Percentiles rank a stretch among this genome's conserved stretches.
phyloP scores from a whole-genome alignment of 2,113 vertebrate species.

The Tamias sibiricus region DNA sequence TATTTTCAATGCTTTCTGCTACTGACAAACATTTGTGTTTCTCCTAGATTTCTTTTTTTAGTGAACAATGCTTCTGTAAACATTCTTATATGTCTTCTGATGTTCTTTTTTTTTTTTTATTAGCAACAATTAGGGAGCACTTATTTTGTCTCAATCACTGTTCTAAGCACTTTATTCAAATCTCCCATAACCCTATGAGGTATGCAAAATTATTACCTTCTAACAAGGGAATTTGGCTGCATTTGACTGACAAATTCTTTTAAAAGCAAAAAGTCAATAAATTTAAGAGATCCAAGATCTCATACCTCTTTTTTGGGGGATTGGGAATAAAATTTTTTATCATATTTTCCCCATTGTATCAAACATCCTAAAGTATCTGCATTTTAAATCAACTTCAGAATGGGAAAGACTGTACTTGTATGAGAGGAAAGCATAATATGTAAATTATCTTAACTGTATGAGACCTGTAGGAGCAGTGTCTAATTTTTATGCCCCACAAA shows the following conservation, averaged over 20 bases:
- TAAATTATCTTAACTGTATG: background rate
- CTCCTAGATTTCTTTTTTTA: background rate
- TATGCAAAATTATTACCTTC: background rate
- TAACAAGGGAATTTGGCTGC: too few relatives aligned
- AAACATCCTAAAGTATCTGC: background rate
- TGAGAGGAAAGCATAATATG: background rate
- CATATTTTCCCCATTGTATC: too few relatives aligned
- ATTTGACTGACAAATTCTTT: too few relatives aligned
- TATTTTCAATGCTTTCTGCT: background rate
- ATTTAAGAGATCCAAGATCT: background rate
- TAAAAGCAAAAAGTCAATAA: slow-evolving; percentile 12
- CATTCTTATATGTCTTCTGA: background rate
- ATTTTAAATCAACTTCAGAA: slow-evolving; percentile 29
- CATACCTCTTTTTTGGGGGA: background rate
- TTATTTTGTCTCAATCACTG: background rate
- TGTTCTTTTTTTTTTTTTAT: background rate
- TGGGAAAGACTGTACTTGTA: background rate
- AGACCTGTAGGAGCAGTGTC: background rate
- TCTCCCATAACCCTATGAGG: background rate
- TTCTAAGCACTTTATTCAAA: slow-evolving; percentile 19
- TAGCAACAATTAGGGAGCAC: background rate
- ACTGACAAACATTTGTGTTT: background rate
- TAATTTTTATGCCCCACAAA: background rate
- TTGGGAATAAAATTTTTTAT: background rate
- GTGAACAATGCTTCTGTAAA: background rate